Evolutionary conservation across 2,888 invertebrate species (phyloP), one percentile per base, ranked within the genome.

Genomic region (Chromoteleia sp.): DNA sequence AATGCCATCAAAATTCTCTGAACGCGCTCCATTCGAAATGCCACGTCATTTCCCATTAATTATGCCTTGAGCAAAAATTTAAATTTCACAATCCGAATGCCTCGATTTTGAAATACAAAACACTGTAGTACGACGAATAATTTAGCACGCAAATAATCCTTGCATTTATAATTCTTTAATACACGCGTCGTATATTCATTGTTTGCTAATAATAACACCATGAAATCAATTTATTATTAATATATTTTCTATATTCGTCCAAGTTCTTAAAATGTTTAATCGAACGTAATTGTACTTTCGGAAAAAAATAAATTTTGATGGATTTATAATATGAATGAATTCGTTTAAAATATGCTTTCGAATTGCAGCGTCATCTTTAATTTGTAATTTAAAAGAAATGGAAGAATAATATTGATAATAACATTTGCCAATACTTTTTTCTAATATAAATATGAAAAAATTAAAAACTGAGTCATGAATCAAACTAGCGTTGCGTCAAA

Each of bases 41-140:
- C 39, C 54, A 41, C 67, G 41, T 67, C 39, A 67, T 67, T 54
- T 67, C 54, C 54, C 41, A 54, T 67, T 67, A 67, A 67, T 67
- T 67, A 52, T 25, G 67, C 67, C 17, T 29, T 15, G 29, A 54
- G 12, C 41, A 67, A 54, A 67, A 52, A 67, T 65, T 50, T 43
- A 36, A 63, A 63, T 63, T 48, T 36, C 14, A 33, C 33, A 8
- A 33, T 33, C 1, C 10, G 10, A 33, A 8, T 8, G 2, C 5
- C 33, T 8, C 8, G 7, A 8, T 33, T 33, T 33, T 8, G 8
- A 8, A 8, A 33, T 6, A 6, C 25, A 33, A 33, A 33, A 33
- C 10, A 33, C 5, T 25, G 3, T 4, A 25, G 25, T 4, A 5
- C 25, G 5, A 25, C 25, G 25, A 25, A 25, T 25, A 33, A 33